Percentiles rank a stretch among this genome's conserved stretches.
Conservation (phyloP, 2,888 invertebrate genomes). For the Hirtodrosophila confusa region DNA sequence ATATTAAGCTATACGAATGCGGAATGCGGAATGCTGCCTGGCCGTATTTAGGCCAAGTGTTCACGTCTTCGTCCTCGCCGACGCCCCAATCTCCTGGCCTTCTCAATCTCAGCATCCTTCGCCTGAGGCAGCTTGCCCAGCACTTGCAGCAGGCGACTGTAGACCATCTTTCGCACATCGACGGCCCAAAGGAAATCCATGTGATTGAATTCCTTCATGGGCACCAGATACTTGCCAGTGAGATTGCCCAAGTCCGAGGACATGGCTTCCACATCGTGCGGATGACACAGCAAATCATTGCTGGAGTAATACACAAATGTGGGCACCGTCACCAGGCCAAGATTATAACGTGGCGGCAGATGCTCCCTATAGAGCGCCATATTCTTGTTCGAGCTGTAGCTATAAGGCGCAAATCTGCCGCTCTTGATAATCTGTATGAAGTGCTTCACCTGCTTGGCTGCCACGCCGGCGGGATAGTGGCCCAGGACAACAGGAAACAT, state of each 20-base stretch:
- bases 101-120: constrained; percentile 31
- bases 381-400: constrained; percentile 85
- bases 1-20: constrained; percentile 10
- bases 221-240: constrained; percentile 84
- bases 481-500: constrained; percentile 87
- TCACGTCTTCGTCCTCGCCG: not conserved
- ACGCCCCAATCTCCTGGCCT: constrained; percentile 12
- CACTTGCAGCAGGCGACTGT: constrained; percentile 83
- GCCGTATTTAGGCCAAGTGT: constrained; percentile 16
- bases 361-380: constrained; percentile 85
- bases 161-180: constrained; percentile 85
- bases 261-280: constrained; percentile 81
- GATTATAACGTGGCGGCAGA: constrained; percentile 85
- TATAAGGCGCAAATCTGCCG: constrained; percentile 85
- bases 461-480: constrained; percentile 87
- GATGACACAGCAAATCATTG: constrained; percentile 87
- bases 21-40: constrained; percentile 1
- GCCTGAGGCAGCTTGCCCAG: constrained; percentile 57
- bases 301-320: constrained; percentile 86
- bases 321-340: constrained; percentile 85
- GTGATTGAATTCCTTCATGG: constrained; percentile 86
- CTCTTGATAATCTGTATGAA: constrained; percentile 85
- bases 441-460: constrained; percentile 86
- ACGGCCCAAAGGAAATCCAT: constrained; percentile 88
- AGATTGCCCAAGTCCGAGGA: constrained; percentile 82